Evolutionary conservation across 2,113 vertebrate species (phyloP).

Genomic region (Melanocharis versteri): DNA sequence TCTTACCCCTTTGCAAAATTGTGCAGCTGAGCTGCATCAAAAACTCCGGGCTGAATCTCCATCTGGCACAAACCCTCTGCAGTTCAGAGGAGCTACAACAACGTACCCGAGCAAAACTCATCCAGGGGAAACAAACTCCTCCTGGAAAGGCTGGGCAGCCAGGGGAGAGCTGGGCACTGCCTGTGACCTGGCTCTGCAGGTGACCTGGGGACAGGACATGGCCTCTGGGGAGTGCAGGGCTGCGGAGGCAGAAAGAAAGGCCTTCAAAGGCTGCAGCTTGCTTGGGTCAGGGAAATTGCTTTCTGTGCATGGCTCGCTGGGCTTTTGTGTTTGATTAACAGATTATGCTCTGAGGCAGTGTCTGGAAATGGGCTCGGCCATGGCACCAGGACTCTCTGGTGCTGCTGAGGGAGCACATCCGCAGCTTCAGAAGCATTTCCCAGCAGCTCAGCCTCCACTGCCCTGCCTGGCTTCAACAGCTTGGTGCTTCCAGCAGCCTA

Average conservation of each 20-base stretch:
- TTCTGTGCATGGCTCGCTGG: not conserved
- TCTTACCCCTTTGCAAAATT: not conserved
- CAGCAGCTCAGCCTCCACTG: not conserved
- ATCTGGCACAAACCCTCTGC: not conserved
- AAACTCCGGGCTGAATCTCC: not conserved
- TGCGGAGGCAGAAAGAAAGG: not conserved
- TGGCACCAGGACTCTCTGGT: not conserved
- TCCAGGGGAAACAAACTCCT: not conserved
- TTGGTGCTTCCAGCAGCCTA: not conserved
- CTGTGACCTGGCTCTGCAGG: not conserved
- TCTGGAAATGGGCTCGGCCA: not conserved
- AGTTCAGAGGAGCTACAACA: not conserved
- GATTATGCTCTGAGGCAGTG: not conserved
- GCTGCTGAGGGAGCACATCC: not conserved
- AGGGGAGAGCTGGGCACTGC: not conserved
- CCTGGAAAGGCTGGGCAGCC: not conserved
- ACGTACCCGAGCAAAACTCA: accelerated
- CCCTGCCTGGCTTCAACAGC: not conserved
- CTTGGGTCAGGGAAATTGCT: not conserved
- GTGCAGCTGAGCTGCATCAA: not conserved
- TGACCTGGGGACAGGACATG: not conserved
- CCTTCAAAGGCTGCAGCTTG: not conserved
- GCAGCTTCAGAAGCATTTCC: not conserved
- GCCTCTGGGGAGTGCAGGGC: not conserved
- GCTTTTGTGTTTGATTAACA: not conserved